Conservation (phyloP, 2,797 vertebrate genomes). For the Taenioides sp. region DNA sequence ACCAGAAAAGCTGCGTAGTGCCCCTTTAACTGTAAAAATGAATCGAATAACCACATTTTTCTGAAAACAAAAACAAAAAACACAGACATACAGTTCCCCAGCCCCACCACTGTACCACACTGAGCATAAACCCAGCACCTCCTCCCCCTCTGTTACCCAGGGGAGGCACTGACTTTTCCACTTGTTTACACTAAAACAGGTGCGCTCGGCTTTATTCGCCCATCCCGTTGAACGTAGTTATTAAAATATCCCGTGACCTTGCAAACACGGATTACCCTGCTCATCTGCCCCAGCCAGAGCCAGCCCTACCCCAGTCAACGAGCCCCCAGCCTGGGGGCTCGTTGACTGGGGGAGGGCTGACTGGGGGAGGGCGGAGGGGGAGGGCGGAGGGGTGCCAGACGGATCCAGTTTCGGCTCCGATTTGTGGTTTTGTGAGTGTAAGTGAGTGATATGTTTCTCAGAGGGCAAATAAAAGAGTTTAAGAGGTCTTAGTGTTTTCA, state of each 20-base stretch:
- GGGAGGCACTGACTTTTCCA: slow-evolving; percentile 7
- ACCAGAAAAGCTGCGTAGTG: too few species aligned
- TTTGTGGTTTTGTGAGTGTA: slow-evolving; percentile 33
- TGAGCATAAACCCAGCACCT: too few species aligned
- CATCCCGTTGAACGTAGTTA: slow-evolving; percentile 51
- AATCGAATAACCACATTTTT: too few species aligned
- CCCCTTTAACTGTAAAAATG: too few species aligned
- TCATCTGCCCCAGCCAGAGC: slow-evolving; percentile 60
- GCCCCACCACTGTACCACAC: too few species aligned
- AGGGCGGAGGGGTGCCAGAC: slow-evolving; percentile 54
- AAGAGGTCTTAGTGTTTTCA: slow-evolving; percentile 40
- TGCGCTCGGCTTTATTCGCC: slow-evolving; percentile 63
- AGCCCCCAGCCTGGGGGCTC: slow-evolving; percentile 1
- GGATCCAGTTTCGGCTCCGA: slow-evolving; percentile 58
- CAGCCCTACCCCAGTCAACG: neutral
- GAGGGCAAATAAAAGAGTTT: slow-evolving; percentile 52
- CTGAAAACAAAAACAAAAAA: too few species aligned
- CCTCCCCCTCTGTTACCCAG: too few species aligned
- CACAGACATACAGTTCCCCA: too few species aligned
- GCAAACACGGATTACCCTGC: slow-evolving; percentile 60
- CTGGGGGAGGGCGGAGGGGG: slow-evolving; percentile 50
- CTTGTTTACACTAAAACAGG: slow-evolving; percentile 61
- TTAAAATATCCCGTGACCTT: slow-evolving; percentile 68
- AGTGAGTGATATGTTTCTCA: slow-evolving; percentile 49
- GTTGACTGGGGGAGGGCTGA: too few species aligned